A percentile compares a stretch with the other conserved stretches of the same genome.
Evolutionary conservation across 2,888 invertebrate species (phyloP).

Genomic region (Caenorhabditis sinica): DNA sequence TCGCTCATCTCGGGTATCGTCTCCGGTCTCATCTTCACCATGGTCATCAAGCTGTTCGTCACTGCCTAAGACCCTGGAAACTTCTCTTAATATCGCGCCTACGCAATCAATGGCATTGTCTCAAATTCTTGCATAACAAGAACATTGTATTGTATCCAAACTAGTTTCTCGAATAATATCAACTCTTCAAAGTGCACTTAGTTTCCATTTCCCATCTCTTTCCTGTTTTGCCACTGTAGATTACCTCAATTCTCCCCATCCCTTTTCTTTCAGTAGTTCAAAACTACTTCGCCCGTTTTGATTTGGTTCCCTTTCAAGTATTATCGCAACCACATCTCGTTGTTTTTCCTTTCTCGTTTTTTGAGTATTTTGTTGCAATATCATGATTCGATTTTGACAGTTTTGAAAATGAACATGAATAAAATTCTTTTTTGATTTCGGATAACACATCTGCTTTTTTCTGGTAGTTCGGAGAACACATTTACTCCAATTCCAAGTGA

Average conservation of each 20-base stretch:
- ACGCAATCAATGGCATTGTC: slow-evolving; percentile 32
- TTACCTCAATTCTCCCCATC: not conserved
- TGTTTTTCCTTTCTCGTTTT: slow-evolving; percentile 25
- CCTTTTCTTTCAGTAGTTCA: not conserved
- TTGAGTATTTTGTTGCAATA: slow-evolving; percentile 19
- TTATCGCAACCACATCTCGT: slow-evolving; percentile 51
- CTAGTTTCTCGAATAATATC: not conserved
- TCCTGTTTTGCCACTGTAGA: slow-evolving; percentile 14
- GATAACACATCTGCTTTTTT: no score
- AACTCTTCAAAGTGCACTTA: slow-evolving; percentile 43
- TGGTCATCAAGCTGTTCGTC: slow-evolving; percentile 64
- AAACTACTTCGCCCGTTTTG: not conserved
- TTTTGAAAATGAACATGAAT: slow-evolving; percentile 5
- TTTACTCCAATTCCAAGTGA: not conserved
- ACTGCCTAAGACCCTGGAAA: slow-evolving; percentile 40
- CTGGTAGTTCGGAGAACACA: no score
- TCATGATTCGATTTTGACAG: not conserved
- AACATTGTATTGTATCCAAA: slow-evolving; percentile 47
- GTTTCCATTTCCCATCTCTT: not conserved
- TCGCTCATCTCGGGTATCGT: slow-evolving; percentile 88
- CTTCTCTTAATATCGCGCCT: not conserved
- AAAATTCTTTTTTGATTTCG: no score
- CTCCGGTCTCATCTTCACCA: slow-evolving; percentile 72
- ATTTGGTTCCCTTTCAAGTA: slow-evolving; percentile 29
- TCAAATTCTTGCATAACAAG: slow-evolving; percentile 58